Evolutionary conservation across 2,797 vertebrate species (phyloP), one percentile per base, ranked within the genome.

Genomic region (Sphaeramia orbicularis): DNA sequence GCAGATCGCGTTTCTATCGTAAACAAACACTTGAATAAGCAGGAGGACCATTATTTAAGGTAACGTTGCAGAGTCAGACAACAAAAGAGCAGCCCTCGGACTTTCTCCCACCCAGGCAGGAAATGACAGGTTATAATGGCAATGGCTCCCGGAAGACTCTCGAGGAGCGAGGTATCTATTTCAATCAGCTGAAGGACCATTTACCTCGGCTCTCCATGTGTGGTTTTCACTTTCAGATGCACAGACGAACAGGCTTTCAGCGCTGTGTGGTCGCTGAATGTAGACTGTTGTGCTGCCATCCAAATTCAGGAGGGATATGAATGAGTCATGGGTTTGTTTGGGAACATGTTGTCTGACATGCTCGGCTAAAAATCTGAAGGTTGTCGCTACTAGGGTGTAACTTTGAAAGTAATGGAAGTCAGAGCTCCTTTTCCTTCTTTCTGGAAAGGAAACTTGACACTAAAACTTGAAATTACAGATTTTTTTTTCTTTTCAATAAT

Each of bases 1-100:
- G 53, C n/a, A 21, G 69, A 41, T 56, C 2, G 21, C 49, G 59
- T 86, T 89, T 72, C 78, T 55, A 30, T 70, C 48, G 24, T 44
- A 70, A 86, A 78, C 72, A 83, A 83, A 82, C 74, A 66, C 44
- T 10, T 78, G 74, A 84, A 74, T 61, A 84, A 84, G 65, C 76
- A 80, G 53, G 6, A 38, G 9, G 49, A 50, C 37, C n/a, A 6
- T 77, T 11, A 40, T 75, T 69, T 70, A 71, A 65, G 60, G 44
- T 7, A 19, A 53, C n/a, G 21, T 18, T 9, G 16, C 16, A 32
- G 49, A 52, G n/a, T n/a, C n/a, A n/a, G n/a, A n/a, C n/a, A n/a
- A n/a, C n/a, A 19, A 4, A 36, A 55, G 38, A 56, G 10, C 21
- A 6, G 24, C 18, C 21, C 21, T 62, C 8, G 2, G 18, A 41